Base-by-base conservation (phyloP, 2,888 invertebrate species). In the Formica aserva region DNA sequence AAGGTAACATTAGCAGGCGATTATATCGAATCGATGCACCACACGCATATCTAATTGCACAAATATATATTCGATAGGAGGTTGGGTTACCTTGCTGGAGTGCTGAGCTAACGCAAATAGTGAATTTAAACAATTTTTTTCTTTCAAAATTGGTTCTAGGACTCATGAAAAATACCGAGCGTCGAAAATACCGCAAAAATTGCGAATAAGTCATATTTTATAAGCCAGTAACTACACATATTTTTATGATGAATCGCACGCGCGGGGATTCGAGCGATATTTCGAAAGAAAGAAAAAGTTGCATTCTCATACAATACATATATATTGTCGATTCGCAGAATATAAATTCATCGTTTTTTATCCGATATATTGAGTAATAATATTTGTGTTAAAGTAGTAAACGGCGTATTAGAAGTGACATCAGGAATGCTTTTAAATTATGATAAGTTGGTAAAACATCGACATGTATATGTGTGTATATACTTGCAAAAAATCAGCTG, bases 101-200 rank as follows among this genome's bases (percentile, higher is more conserved):
- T 29, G 60, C 26, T 45, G 29, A 45, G 75, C 48, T 35, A 15
- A n/a, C 60, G 1, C 13, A n/a, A 60, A n/a, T 11, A 26, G 62
- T 15, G 41, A 29, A 84, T 83, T 87, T 87, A 84, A 81, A 77
- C 75, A 82, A 86, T 86, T 86, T 86, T 86, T 82, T 41, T 57
- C n/a, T 5, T 72, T 60, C 22, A 18, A 52, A 45, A 26, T 52
- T 26, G 67, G 15, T 22, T 32, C 77, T 69, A 66, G 77, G 18
- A 86, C 63, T 67, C 48, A 57, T 38, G 52, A 65, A 83, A 76
- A 82, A 35, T 35, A 48, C 15, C 13, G 38, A 62, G 55, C 65
- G 38, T 38, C 38, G 32, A 32, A 52, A 52, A 6, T 11, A 29
- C 38, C 60, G 29, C 26, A 26, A 83, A 87, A 89, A 76, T 63